These are phyloP conservation scores for Bagarius yarrelli DNA, from an alignment of 2,113 vertebrate species.

Conservation along the genomic window DNA sequence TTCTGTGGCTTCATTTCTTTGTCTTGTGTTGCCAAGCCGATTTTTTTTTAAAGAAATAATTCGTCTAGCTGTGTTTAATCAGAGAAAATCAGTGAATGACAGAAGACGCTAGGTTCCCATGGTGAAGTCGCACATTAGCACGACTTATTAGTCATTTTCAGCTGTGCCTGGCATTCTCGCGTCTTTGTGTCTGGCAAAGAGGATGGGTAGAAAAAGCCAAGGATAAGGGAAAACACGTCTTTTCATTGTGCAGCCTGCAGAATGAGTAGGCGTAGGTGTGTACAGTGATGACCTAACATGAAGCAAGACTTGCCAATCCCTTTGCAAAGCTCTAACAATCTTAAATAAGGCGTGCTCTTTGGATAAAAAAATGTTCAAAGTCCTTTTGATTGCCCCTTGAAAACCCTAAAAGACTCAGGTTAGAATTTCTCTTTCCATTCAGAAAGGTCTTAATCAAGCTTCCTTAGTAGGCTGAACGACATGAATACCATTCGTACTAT, in stretches of 20 bases:
- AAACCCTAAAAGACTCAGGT: neutral
- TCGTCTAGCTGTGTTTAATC: neutral
- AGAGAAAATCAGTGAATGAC: neutral
- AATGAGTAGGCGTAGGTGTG: slow-evolving; percentile 2
- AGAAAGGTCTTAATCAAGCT: neutral
- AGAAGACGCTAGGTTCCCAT: neutral
- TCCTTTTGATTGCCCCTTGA: neutral
- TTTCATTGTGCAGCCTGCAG: slow-evolving; percentile 20
- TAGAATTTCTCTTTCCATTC: neutral
- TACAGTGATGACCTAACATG: slow-evolving; percentile 21
- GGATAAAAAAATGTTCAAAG: neutral
- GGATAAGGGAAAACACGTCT: neutral
- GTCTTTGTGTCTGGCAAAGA: neutral
- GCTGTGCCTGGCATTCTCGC: neutral
- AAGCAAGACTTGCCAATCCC: slow-evolving; percentile 6
- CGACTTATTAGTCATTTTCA: neutral
- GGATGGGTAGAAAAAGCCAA: neutral
- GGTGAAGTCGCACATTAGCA: slow-evolving; percentile 3
- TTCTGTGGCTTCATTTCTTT: slow-evolving; percentile 1
- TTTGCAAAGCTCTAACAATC: neutral
- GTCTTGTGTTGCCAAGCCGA: neutral
- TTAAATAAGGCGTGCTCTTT: neutral
- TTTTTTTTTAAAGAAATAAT: neutral
- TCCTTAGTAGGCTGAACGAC: neutral
- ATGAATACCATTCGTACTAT: neutral